phyloP scores from a whole-genome alignment of 2,113 vertebrate species.

The Alligator sinensis region DNA sequence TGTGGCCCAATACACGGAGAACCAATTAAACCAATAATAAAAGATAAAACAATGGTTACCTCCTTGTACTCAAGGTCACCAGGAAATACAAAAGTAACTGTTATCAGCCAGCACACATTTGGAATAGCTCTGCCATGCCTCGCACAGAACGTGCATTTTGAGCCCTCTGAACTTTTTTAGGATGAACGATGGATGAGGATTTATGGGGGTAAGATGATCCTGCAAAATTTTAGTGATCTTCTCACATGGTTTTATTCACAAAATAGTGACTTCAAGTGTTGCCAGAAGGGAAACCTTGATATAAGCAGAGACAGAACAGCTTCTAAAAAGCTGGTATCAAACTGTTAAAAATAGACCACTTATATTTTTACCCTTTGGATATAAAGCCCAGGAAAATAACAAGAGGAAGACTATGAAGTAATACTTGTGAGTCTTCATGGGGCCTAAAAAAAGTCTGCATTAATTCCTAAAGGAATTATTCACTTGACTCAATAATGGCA shows the following conservation, averaged over 20 bases:
- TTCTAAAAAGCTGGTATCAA: neutral
- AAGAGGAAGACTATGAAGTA: neutral
- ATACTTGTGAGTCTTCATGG: accelerated
- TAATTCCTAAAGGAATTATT: neutral
- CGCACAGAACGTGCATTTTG: neutral
- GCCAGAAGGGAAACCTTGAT: neutral
- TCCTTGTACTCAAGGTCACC: neutral
- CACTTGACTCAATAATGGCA: neutral
- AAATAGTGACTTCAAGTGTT: neutral
- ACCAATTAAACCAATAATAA: accelerated
- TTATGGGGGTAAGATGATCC: neutral
- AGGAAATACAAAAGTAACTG: neutral
- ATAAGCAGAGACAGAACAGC: neutral
- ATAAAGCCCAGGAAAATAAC: neutral
- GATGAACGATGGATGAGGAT: neutral
- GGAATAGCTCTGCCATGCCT: neutral
- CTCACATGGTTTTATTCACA: neutral
- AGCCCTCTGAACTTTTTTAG: accelerated
- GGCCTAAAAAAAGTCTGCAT: neutral
- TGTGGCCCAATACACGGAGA: neutral
- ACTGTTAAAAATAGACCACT: neutral
- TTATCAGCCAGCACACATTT: accelerated
- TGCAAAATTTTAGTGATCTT: neutral
- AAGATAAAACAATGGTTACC: neutral
- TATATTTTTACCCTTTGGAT: neutral